These are phyloP conservation scores for Desoria tigrina DNA, from an alignment of 2,888 invertebrate species.

Conservation along the genomic window DNA sequence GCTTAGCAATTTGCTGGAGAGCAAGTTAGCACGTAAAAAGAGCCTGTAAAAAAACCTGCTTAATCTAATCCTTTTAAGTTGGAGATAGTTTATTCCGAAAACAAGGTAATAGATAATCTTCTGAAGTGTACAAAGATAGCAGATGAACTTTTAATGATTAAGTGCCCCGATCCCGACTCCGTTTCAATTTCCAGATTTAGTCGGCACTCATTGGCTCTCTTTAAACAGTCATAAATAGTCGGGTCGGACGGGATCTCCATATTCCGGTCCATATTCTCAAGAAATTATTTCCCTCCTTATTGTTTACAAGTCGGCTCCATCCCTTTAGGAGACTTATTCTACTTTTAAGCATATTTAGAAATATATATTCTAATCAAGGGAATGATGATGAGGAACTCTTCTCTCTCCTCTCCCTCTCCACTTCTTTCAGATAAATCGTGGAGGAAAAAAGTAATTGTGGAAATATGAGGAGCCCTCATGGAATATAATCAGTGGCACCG, in stretches of 20 bases:
- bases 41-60: too few species aligned
- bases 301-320: constrained; percentile 16
- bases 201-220: constrained; percentile 9
- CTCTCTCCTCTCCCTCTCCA: neutral
- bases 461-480: neutral
- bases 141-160: constrained; percentile 14
- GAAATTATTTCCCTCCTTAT: constrained; percentile 4
- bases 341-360: constrained; percentile 3
- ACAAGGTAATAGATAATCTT: constrained; percentile 14
- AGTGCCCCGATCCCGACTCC: constrained; percentile 1
- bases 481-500: constrained; percentile 4
- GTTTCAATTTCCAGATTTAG: neutral
- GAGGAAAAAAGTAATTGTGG: neutral
- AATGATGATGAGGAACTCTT: neutral
- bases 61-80: constrained; percentile 3
- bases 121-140: constrained; percentile 12
- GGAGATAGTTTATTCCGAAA: constrained; percentile 9
- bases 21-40: too few species aligned
- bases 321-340: neutral
- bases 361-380: constrained; percentile 1
- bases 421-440: neutral
- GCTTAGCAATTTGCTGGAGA: too few species aligned
- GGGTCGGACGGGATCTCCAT: constrained; percentile 3
- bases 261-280: neutral
- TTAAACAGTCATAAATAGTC: constrained; percentile 15